A percentile compares a stretch with the other conserved stretches of the same genome.
Conservation (phyloP, 1,140 invertebrate genomes). For the Zophobas morio region DNA sequence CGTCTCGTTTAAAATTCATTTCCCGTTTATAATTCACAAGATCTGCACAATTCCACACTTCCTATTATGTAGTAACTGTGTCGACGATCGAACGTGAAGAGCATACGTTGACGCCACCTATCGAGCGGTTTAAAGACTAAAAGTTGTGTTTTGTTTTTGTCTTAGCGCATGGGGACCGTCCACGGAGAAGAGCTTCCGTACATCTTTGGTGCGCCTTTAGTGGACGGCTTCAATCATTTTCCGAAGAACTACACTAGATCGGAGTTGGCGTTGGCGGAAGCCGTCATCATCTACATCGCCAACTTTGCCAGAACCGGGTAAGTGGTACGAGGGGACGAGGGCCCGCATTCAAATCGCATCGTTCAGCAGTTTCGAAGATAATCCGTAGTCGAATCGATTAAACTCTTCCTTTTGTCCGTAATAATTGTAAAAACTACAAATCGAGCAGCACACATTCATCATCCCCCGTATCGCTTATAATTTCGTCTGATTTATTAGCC, state of each 20-base stretch:
- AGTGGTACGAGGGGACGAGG: conserved; percentile 64
- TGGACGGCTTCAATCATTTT: conserved; percentile 84
- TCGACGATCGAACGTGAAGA: too few relatives aligned
- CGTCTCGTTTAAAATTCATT: not conserved
- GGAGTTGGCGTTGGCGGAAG: conserved; percentile 87
- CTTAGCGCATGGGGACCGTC: conserved; percentile 86
- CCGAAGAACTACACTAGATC: conserved; percentile 85
- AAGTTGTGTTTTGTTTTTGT: conserved; percentile 66
- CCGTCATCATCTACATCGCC: conserved; percentile 88
- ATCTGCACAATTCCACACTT: too few relatives aligned
- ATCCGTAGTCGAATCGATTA: not conserved
- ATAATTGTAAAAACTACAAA: conserved; percentile 12
- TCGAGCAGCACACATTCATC: conserved; percentile 11
- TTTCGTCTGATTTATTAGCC: conserved; percentile 24
- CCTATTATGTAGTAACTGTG: too few relatives aligned
- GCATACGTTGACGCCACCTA: too few relatives aligned
- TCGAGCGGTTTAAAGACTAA: not conserved
- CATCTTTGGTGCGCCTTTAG: conserved; percentile 86
- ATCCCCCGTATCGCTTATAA: conserved; percentile 13
- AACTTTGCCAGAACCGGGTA: conserved; percentile 95
- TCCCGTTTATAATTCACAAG: not conserved
- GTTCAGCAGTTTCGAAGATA: not conserved
- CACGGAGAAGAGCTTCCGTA: conserved; percentile 94
- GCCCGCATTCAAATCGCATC: conserved; percentile 1
- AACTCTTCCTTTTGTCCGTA: not conserved